Base-by-base conservation (phyloP, 2,888 invertebrate species). In the Calameuta pallipes region DNA sequence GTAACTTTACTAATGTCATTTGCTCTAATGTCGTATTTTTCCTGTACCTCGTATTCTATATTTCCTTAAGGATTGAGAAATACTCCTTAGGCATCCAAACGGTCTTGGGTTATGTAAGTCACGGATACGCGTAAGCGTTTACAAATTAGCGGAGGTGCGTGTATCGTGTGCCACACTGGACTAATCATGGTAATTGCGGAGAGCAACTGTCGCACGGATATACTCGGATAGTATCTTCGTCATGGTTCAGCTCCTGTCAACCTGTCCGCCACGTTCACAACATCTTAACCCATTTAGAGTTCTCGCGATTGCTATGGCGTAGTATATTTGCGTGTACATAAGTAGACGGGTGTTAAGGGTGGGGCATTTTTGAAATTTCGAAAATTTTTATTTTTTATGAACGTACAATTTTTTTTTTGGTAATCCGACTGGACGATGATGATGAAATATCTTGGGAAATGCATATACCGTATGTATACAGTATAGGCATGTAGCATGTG, bases 171-270 rank as follows among this genome's bases (percentile, higher is more conserved):
- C 36, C 74, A 6, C 31, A 33, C 31, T 33, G n/a, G 34, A 86
- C 89, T 89, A 90, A 90, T 90, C 89, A 90, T 87, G 83, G 82
- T 90, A 88, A 90, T 90, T 90, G 90, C 89, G 86, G 86, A 87
- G 87, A 83, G 88, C 82, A 86, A 87, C 87, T 87, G 88, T 87
- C 86, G 87, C 34, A 30, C 36, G 74, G 74, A n/a, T 31, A 71
- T 33, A 71, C 71, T 35, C 35, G 85, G 89, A 89, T 90, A 90
- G 87, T 90, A 89, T 89, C 86, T 87, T 84, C 87, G 88, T 90
- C 90, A 90, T 90, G 90, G 89, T 89, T 87, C 89, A 88, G 90
- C 86, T 87, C 86, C 89, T 90, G 90, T 90, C 90, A 90, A 90
- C 85, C 88, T 89, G 88, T 89, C 88, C 87, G 83, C 83, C 83